Evolutionary conservation across 1,140 invertebrate species (phyloP).

Genomic region (Mya arenaria): DNA sequence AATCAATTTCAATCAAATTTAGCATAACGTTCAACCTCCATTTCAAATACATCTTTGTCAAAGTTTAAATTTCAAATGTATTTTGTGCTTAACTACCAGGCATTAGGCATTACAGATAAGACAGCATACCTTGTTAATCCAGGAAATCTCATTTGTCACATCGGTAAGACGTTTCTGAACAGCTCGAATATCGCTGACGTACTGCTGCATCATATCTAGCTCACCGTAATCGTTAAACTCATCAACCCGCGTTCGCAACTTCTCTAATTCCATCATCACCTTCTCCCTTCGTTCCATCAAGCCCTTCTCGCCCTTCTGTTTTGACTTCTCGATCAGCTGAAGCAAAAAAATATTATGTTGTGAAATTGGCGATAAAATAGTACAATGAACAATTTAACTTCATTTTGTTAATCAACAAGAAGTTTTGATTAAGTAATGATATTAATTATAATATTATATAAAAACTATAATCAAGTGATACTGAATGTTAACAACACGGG

Average conservation of each 20-base stretch:
- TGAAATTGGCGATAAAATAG: neutral
- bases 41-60: too few species aligned
- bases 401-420: too few species aligned
- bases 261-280: conserved; percentile 87
- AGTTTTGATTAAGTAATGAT: too few species aligned
- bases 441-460: too few species aligned
- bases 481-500: too few species aligned
- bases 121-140: conserved; percentile 91
- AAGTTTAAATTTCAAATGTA: too few species aligned
- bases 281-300: conserved; percentile 86
- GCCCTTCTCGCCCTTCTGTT: conserved; percentile 90
- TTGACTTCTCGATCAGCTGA: conserved; percentile 88
- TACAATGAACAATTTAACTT: too few species aligned
- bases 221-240: conserved; percentile 83
- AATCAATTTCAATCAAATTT: too few species aligned
- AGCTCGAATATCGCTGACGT: conserved; percentile 85
- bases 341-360: conserved; percentile 16
- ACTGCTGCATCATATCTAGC: conserved; percentile 82
- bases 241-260: conserved; percentile 86
- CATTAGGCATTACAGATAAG: too few species aligned
- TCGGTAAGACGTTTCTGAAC: conserved; percentile 88
- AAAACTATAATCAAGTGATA: too few species aligned
- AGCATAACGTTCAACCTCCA: too few species aligned
- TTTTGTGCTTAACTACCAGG: too few species aligned
- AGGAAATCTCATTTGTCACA: conserved; percentile 87